Evolutionary conservation across 2,113 vertebrate species (phyloP), one percentile per base, ranked within the genome.

Genomic region (Cottus gobio): DNA sequence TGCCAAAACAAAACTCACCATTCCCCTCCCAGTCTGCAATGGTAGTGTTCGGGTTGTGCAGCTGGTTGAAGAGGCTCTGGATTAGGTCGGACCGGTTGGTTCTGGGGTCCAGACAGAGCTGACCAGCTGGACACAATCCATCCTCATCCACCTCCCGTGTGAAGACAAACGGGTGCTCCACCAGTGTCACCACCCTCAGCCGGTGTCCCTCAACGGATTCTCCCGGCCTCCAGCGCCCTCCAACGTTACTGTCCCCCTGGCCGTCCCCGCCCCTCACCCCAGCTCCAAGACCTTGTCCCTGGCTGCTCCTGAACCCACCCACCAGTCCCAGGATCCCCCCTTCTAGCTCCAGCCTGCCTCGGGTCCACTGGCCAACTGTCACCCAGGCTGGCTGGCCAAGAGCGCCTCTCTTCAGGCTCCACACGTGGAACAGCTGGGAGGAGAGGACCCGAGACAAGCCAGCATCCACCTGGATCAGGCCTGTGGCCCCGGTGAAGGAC

Each of bases 341-440:
- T 81, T 98, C 97, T 89, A 97, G 95, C 62, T 96, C 91, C 87
- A 99, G 94, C 74, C 89, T 95, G 6, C 97, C 96, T 12, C 95
- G 91, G 52, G 97, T 96, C 97, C 97, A 99, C 82, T 96, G 97
- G 58, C 96, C 98, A 50, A 98, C 92, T 4, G 97, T 97, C 3
- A 97, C 97, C 98, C 98, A 99, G 88, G 97, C 97, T 0, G 95
- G 97, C 77, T 98, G 98, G 48, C 96, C 98, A 0, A 99, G 80
- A 42, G 97, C 96, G 4, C 98, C 97, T 0, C 97, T 95, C 85
- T 99, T 98, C 61, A 99, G 95, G 87, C 96, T 99, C 98, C 98
- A 99, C 52, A 99, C 96, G 75, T 98, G 98, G 90, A 97, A 98
- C 44, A 96, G 96, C 89, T 97, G 96, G 85, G 97, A 96, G 72